Evolutionary conservation across 2,888 invertebrate genomes (phyloP), one percentile per base, ranked within the genome.

Genomic region (Suillia variegata): DNA sequence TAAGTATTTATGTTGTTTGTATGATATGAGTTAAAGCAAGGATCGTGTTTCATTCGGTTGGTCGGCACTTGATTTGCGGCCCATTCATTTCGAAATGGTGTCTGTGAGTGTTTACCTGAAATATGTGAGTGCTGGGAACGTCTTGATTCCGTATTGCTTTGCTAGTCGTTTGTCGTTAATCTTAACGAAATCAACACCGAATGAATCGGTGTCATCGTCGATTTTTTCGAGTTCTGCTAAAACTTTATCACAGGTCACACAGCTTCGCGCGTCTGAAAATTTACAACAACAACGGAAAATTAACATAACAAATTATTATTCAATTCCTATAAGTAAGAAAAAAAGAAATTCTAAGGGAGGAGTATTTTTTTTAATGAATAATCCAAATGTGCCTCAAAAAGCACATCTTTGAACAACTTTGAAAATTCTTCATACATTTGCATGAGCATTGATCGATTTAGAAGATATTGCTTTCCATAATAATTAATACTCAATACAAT

Each of bases 121-220:
- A 83, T 96, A 97, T 76, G 96, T 95, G 84, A 97, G 92, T 73
- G 96, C 93, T 76, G 97, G 97, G 84, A 96, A 96, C 83, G 88
- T 94, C 83, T 91, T 93, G 84, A 97, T 94, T 83, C 96, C 96
- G 88, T 96, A 93, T 80, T 96, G 94, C 82, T 96, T 95, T 70
- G 97, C 96, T 80, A 95, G 87, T 86, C 94, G 89, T 87, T 95
- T 95, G 86, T 96, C 95, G 87, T 94, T 94, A 84, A 95, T 94
- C 85, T 95, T 96, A 75, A 96, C 94, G 84, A 96, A 94, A 85
- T 94, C 94, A 76, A 96, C 94, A 76, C 95, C 95, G 82, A 95
- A 95, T 57, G 91, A 90, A 84, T 95, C 94, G 70, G 95, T 94
- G 85, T 96, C 95, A 85, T 94, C 94, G 86, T 95, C 94, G 81